Base-by-base conservation (phyloP, 2,113 vertebrate species). In the Pan paniscus region DNA sequence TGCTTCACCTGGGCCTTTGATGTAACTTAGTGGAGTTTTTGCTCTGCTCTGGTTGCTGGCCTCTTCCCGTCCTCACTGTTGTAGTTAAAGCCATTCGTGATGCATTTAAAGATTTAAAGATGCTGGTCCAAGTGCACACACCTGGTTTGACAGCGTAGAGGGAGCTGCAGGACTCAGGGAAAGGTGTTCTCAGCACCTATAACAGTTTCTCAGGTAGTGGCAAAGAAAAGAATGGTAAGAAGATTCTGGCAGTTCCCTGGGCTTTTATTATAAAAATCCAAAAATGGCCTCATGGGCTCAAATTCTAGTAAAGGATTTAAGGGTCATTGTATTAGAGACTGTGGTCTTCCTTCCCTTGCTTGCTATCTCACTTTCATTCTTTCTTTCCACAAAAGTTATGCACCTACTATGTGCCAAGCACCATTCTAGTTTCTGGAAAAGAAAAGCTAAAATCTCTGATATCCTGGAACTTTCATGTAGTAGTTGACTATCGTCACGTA, bases 101-200 rank as follows among this genome's bases (percentile, higher is more conserved):
- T 40, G 43, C 35, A 3, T 25, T 70, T 22, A 81, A 32, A 61
- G 88, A 3, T 25, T 70, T 30, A 76, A 32, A 61, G 88, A 4
- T 40, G 10, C 27, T 0, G 1, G n/a, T 22, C 8, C 32, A 25
- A 8, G 22, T 40, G 67, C 6, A 83, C 8, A 25, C 0, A 30
- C 3, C 22, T 38, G 30, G 40, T 46, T 52, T 50, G 73, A 89
- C 20, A 78, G 61, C 4, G 1, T 6, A 43, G 40, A 27, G 50
- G 57, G 35, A 75, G 50, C 40, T 75, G 30, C 23, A 11, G 70
- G 55, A 0, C n/a, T n/a, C 4, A 43, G 46, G 23, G 16, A 27
- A 70, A 17, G 12, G 68, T 1, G 12, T 70, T 68, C 6, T 48
- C 5, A 40, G 76, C 6, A 35, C 43, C 40, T 61, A 1, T 55